Conservation (phyloP, 2,888 invertebrate genomes). For the Tillus elongatus region DNA sequence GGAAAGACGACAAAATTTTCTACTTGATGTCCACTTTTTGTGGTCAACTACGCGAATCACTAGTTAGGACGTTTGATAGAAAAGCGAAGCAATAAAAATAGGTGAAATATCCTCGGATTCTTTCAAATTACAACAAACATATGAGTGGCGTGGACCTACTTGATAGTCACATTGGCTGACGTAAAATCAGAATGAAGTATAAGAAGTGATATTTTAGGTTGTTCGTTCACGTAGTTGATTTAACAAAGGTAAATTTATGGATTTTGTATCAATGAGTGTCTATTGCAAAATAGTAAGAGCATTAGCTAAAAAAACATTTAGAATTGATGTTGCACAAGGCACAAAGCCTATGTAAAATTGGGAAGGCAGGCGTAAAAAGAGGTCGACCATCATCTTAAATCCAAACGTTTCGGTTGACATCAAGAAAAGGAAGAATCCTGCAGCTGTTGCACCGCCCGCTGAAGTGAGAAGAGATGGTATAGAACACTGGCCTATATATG, state of each 20-base stretch:
- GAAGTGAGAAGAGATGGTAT: no score
- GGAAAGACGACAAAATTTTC: neutral
- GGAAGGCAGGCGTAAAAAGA: no score
- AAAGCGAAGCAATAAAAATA: neutral
- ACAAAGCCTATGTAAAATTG: no score
- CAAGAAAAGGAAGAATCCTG: no score
- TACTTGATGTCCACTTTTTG: neutral
- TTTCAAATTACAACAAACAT: conserved; percentile 1
- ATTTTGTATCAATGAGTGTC: neutral
- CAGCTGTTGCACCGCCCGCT: no score
- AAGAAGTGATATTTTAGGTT: conserved; percentile 3
- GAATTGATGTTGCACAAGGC: neutral
- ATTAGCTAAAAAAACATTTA: neutral
- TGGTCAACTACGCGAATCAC: neutral
- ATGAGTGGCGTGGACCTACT: neutral
- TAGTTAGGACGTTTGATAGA: conserved; percentile 1
- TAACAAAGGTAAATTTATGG: neutral
- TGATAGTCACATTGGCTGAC: conserved; percentile 2
- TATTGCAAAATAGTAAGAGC: neutral
- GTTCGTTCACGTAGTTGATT: neutral
- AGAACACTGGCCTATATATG: no score
- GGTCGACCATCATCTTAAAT: no score
- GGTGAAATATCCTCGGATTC: neutral
- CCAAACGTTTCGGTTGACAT: no score
- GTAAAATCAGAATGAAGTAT: neutral